Evolutionary conservation across 2,888 invertebrate species (phyloP).

Genomic region (Metopia argyrocephala): DNA sequence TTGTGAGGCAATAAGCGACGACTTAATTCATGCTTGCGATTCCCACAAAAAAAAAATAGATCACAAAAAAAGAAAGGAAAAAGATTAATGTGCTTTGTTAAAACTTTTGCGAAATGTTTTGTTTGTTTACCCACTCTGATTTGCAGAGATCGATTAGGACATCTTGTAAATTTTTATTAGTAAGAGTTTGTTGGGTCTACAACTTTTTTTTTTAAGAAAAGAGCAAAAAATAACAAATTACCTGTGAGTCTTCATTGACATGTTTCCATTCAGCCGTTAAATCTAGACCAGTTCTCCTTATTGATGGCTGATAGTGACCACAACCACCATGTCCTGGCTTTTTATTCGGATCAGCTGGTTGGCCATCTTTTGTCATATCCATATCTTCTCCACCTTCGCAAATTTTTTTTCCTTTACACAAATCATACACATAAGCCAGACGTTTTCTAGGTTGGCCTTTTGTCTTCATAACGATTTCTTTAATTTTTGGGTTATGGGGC

Average conservation of each 20-base stretch:
- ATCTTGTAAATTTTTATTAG: too few relatives aligned
- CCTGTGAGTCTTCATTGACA: constrained; percentile 97
- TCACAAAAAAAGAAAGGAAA: too few relatives aligned
- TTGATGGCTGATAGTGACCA: constrained; percentile 97
- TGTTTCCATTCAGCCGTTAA: constrained; percentile 99
- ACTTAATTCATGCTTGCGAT: too few relatives aligned
- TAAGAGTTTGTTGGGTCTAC: too few relatives aligned
- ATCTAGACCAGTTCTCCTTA: constrained; percentile 93
- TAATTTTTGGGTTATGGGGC: constrained; percentile 85
- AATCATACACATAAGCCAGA: constrained; percentile 95
- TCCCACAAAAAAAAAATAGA: too few relatives aligned
- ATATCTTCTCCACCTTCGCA: constrained; percentile 99
- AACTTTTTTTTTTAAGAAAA: neutral
- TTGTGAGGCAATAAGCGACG: too few relatives aligned
- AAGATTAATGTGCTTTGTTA: too few relatives aligned
- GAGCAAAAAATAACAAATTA: constrained; percentile 20
- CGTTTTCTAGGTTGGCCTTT: constrained; percentile 97
- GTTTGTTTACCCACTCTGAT: too few relatives aligned
- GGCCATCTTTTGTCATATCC: constrained; percentile 91
- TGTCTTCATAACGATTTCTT: constrained; percentile 90
- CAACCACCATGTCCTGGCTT: constrained; percentile 94
- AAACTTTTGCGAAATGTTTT: too few relatives aligned
- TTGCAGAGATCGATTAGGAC: too few relatives aligned
- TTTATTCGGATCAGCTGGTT: constrained; percentile 79
- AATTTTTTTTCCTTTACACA: constrained; percentile 98